Base-by-base conservation (phyloP, 92 coral and sea anemone species). In the Zoanthus sansibaricus region DNA sequence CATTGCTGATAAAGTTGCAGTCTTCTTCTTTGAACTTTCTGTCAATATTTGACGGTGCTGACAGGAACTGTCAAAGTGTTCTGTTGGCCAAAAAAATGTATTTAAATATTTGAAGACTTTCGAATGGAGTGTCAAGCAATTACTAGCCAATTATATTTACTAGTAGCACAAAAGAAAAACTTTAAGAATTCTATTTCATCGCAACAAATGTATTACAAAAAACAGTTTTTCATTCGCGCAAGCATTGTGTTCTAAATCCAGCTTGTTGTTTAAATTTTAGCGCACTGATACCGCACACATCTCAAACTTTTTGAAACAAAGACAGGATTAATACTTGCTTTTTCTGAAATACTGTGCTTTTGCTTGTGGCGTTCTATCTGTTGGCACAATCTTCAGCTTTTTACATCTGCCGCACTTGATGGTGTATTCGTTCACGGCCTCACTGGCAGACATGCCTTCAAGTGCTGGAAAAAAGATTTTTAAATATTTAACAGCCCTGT, bases 21-120 rank as follows among this genome's bases (percentile, higher is more conserved):
- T 61, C 73, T 74, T 18, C 55, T 85, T 73, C 88, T 84, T n/a
- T 70, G 88, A 71, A 72, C 33, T 25, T 3, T 72, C 82, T 73
- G 73, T 82, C 72, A 73, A 52, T 16, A 52, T 52, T 85, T 33
- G 88, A 54, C 82, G 88, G 72, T 85, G 73, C 32, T 71, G 82
- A 58, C 91, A 88, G 58, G 91, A 88, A 21, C 74, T 71, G 37
- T 88, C 91, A 82, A 42, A 88, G 91, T 88, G 88, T 83, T 88
- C 91, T 88, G 82, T 72, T 78, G 52, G 78, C 88, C 72, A 70
- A 78, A 83, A 68, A 68, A 83, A 71, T 70, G 18, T 83, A 47
- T 70, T 20, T 37, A 25, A 25, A 25, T 25, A 25, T 25, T 25
- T 25, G 25, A 25, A 25, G 25, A 25, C 25, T 25, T 25, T 25